Conservation (phyloP, 2,888 invertebrate genomes). For the Dasysyrphus albostriatus region DNA sequence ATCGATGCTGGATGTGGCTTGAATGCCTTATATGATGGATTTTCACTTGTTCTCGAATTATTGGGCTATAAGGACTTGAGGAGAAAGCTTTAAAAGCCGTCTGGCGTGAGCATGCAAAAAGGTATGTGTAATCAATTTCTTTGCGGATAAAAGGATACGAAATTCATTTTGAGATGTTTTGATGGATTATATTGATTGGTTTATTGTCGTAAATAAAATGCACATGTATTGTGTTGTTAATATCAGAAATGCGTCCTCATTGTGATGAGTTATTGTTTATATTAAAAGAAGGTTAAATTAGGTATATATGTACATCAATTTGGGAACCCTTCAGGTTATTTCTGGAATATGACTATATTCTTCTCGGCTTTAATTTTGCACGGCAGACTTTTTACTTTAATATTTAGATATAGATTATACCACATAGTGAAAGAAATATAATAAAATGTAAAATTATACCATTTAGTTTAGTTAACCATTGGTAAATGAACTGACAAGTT, state of each 20-base stretch:
- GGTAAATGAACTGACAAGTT: too few relatives aligned
- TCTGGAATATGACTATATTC: too few relatives aligned
- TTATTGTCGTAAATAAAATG: background rate
- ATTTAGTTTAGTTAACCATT: too few relatives aligned
- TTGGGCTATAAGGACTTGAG: conserved; percentile 1
- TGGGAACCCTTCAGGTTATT: too few relatives aligned
- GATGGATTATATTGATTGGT: background rate
- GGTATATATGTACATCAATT: too few relatives aligned
- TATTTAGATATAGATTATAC: too few relatives aligned
- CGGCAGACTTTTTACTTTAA: too few relatives aligned
- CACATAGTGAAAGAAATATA: too few relatives aligned
- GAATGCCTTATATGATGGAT: background rate
- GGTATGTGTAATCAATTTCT: conserved; percentile 2
- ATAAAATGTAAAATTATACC: too few relatives aligned
- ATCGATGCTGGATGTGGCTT: conserved; percentile 14
- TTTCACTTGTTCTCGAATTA: conserved; percentile 9
- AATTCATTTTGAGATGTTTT: background rate
- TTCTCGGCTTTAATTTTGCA: too few relatives aligned
- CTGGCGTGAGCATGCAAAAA: background rate
- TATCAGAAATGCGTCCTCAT: background rate
- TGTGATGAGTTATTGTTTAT: background rate
- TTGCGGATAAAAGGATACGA: background rate
- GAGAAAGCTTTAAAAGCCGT: background rate
- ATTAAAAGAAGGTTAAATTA: background rate
- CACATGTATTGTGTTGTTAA: background rate